These are phyloP conservation scores for Bambusicola thoracicus DNA, from an alignment of 2,113 vertebrate genomes.

Conservation along the genomic window DNA sequence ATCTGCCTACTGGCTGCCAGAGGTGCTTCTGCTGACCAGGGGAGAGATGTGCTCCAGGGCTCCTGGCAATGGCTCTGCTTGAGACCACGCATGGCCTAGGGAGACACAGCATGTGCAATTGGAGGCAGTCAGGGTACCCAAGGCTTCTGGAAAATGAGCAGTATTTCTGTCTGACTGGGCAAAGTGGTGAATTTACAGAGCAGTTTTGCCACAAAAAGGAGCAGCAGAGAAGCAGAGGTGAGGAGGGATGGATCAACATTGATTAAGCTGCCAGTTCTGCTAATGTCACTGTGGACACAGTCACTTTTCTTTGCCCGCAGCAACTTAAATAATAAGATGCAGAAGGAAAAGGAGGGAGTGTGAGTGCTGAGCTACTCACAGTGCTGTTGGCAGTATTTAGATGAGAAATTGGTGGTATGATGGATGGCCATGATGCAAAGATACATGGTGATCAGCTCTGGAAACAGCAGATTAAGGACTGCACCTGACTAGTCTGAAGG, in stretches of 20 bases:
- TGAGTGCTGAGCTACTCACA: background rate
- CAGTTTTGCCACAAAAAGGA: background rate
- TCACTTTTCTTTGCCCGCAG: conserved; percentile 44
- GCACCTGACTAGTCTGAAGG: conserved; percentile 33
- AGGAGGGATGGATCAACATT: background rate
- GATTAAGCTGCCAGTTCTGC: conserved; percentile 38
- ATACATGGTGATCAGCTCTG: conserved; percentile 49
- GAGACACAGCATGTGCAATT: fast-evolving
- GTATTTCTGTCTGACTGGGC: background rate
- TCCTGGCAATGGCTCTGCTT: background rate
- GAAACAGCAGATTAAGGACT: conserved; percentile 28
- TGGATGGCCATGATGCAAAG: conserved; percentile 51
- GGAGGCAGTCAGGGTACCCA: background rate
- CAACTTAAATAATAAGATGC: conserved; percentile 52
- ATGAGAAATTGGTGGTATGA: conserved; percentile 52
- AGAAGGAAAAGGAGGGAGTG: conserved; percentile 1
- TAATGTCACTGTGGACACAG: conserved; percentile 24
- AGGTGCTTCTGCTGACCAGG: background rate
- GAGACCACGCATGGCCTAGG: fast-evolving
- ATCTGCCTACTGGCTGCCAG: background rate
- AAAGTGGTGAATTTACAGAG: background rate
- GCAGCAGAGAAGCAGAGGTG: background rate
- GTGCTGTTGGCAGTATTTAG: conserved; percentile 54
- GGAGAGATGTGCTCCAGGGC: background rate
- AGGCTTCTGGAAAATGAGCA: background rate